Percentiles rank a stretch among this genome's conserved stretches.
These are phyloP conservation scores for Cheilosia impressa DNA, from an alignment of 2,888 invertebrate species.

Conservation along the genomic window DNA sequence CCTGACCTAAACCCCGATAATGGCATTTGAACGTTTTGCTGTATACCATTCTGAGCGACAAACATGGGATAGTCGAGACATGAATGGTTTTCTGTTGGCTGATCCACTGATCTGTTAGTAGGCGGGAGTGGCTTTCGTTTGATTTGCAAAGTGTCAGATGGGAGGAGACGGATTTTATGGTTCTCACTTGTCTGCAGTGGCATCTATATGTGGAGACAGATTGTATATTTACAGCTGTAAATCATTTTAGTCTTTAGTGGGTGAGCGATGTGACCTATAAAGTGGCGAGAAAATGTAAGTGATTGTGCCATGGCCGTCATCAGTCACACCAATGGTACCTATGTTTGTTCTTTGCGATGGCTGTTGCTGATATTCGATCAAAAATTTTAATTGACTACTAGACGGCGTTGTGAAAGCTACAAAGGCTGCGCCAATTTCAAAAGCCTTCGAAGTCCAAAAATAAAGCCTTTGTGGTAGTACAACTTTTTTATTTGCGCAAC, in stretches of 20 bases:
- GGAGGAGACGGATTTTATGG: constrained; percentile 28
- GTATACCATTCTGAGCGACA: constrained; percentile 9
- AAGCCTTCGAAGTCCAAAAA: too few relatives aligned
- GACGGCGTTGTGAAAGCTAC: too few relatives aligned
- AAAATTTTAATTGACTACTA: too few relatives aligned
- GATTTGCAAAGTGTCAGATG: constrained; percentile 47
- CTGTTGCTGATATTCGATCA: too few relatives aligned
- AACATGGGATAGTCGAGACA: constrained; percentile 49
- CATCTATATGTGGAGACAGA: constrained; percentile 5
- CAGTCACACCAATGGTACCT: too few relatives aligned
- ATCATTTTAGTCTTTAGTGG: constrained; percentile 14
- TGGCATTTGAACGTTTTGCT: constrained; percentile 52
- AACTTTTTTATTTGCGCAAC: too few relatives aligned
- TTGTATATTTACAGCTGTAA: constrained; percentile 21
- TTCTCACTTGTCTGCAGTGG: constrained; percentile 20
- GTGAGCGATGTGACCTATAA: constrained; percentile 21
- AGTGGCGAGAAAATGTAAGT: background rate
- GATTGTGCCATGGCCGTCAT: too few relatives aligned
- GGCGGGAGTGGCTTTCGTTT: constrained; percentile 44
- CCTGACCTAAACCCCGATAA: constrained; percentile 53
- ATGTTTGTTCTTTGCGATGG: too few relatives aligned
- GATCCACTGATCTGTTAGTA: constrained; percentile 36
- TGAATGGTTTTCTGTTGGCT: constrained; percentile 14
- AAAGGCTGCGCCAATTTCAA: too few relatives aligned
- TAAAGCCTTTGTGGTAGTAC: too few relatives aligned